Evolutionary conservation across 2,888 invertebrate genomes (phyloP).

Genomic region (Choreutis nemorana): DNA sequence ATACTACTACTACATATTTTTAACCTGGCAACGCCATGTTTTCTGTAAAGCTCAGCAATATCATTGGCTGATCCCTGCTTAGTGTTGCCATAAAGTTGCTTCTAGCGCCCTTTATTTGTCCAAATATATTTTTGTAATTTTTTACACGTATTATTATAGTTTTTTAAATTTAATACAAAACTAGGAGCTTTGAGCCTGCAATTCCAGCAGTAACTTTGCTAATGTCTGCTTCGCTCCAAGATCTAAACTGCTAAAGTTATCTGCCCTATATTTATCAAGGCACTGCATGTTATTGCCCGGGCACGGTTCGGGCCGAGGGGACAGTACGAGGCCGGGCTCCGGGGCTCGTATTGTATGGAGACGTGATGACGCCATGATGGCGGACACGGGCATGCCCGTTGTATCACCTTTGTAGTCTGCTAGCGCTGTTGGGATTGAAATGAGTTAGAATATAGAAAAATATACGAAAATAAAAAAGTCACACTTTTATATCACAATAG

Average conservation of each 20-base stretch:
- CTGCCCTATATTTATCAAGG: constrained; percentile 13
- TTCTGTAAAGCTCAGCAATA: too few species aligned
- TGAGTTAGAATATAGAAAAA: too few species aligned
- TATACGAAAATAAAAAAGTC: too few species aligned
- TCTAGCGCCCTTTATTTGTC: background rate
- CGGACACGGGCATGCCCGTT: too few species aligned
- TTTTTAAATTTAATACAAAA: constrained; percentile 1
- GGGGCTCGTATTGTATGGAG: constrained; percentile 80
- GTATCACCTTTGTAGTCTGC: too few species aligned
- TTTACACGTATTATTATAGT: constrained; percentile 1
- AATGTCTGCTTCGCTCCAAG: constrained; percentile 61
- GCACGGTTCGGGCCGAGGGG: constrained; percentile 18
- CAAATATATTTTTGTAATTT: background rate
- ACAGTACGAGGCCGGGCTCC: constrained; percentile 73
- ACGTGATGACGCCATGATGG: constrained; percentile 40
- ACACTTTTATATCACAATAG: too few species aligned
- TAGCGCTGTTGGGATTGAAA: too few species aligned
- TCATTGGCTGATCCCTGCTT: too few species aligned
- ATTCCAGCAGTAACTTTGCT: constrained; percentile 63
- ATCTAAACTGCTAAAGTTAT: constrained; percentile 19
- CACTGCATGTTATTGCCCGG: constrained; percentile 9
- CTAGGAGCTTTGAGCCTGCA: constrained; percentile 12
- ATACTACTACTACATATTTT: too few species aligned
- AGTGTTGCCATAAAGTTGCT: too few species aligned
- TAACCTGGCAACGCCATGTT: too few species aligned